Evolutionary conservation across 2,797 vertebrate species (phyloP).

Genomic region (Tapera naevia): DNA sequence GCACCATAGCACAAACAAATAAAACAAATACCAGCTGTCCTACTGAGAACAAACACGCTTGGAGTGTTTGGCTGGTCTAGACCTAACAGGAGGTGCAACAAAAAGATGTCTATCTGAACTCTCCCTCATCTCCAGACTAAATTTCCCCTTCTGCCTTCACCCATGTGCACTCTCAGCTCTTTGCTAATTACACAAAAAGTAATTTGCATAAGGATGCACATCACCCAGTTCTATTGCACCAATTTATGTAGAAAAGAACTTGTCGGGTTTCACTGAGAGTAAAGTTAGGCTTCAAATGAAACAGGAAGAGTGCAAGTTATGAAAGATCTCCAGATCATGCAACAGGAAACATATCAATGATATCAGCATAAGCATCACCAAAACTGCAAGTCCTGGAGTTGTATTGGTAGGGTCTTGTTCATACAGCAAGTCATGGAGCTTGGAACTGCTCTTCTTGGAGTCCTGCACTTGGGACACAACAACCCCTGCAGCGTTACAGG

Average conservation of each 20-base stretch:
- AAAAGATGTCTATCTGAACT: background rate
- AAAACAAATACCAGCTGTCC: background rate
- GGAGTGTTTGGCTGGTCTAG: background rate
- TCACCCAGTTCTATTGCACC: background rate
- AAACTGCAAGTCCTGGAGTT: background rate
- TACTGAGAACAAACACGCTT: background rate
- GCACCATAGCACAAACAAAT: background rate
- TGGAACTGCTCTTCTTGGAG: too few relatives aligned
- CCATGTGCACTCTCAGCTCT: background rate
- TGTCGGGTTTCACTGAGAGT: background rate
- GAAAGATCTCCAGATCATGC: background rate
- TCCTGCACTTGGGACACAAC: too few relatives aligned
- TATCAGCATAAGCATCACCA: background rate
- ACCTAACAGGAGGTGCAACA: background rate
- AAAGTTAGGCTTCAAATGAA: background rate
- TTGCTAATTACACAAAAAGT: background rate
- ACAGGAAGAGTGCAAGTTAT: background rate
- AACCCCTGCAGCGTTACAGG: too few relatives aligned
- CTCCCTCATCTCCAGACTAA: fast-evolving
- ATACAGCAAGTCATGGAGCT: background rate
- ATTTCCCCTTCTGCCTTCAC: background rate
- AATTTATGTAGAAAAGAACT: fast-evolving
- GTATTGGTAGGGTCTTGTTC: background rate
- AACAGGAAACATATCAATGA: background rate
- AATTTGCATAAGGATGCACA: background rate